Conservation (phyloP, 92 coral and sea anemone genomes). For the Zoanthus sansibaricus region DNA sequence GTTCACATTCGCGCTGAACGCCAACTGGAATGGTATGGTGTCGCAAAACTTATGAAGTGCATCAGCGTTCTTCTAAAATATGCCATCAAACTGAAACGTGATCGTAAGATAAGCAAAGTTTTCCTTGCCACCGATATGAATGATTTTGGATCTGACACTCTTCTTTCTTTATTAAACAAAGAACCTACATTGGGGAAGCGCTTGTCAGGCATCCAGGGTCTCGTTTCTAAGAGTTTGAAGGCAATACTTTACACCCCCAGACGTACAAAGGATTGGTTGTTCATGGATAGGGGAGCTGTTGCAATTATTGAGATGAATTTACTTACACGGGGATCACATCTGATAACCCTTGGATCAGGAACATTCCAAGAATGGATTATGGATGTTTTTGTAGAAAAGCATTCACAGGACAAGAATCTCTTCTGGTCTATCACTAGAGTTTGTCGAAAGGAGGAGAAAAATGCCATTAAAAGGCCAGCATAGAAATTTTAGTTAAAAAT, state of each 20-base stretch:
- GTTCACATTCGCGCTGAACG: slow-evolving; percentile 93
- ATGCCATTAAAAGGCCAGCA: slow-evolving; percentile 20
- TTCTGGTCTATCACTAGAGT: slow-evolving; percentile 92
- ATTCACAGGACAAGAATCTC: slow-evolving; percentile 60
- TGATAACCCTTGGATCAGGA: slow-evolving; percentile 94
- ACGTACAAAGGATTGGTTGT: slow-evolving; percentile 62
- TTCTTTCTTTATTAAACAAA: slow-evolving; percentile 67
- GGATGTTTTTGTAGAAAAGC: slow-evolving; percentile 75
- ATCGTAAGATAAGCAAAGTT: slow-evolving; percentile 62
- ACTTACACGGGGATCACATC: slow-evolving; percentile 76
- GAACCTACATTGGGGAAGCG: slow-evolving; percentile 49
- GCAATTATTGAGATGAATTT: slow-evolving; percentile 96
- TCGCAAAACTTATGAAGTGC: slow-evolving; percentile 68
- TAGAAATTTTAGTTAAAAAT: background rate
- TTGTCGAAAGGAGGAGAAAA: slow-evolving; percentile 76
- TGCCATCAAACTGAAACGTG: slow-evolving; percentile 65
- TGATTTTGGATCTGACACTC: slow-evolving; percentile 91
- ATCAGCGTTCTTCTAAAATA: slow-evolving; percentile 63
- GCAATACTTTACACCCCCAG: slow-evolving; percentile 74
- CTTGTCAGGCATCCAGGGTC: slow-evolving; percentile 60
- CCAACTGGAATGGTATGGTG: slow-evolving; percentile 92
- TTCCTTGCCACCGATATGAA: slow-evolving; percentile 90
- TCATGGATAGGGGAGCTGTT: slow-evolving; percentile 90
- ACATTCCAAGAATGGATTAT: slow-evolving; percentile 97
- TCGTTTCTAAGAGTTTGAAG: slow-evolving; percentile 59